Evolutionary conservation across 2,888 invertebrate genomes (phyloP).

Genomic region (Gymnoscelis rufifasciata): DNA sequence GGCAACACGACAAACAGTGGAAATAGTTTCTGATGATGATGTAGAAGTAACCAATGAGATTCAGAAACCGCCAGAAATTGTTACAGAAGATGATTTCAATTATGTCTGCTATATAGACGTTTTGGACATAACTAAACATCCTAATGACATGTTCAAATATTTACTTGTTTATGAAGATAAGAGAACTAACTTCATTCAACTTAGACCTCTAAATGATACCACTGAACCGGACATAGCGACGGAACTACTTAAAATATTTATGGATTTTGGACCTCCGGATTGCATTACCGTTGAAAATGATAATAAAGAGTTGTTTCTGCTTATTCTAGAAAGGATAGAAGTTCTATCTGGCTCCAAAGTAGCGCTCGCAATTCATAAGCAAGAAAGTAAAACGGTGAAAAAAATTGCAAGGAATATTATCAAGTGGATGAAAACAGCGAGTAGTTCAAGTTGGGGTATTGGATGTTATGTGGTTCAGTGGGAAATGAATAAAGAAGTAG

Average conservation of each 20-base stretch:
- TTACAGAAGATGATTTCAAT: background rate
- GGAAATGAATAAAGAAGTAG: slow-evolving; percentile 15
- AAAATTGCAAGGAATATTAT: slow-evolving; percentile 8
- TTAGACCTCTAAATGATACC: slow-evolving; percentile 15
- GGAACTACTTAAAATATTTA: slow-evolving; percentile 17
- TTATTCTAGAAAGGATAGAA: slow-evolving; percentile 2
- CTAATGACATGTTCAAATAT: slow-evolving; percentile 5
- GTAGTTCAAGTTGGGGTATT: slow-evolving; percentile 15
- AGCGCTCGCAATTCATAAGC: slow-evolving; percentile 2
- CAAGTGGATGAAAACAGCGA: slow-evolving; percentile 6
- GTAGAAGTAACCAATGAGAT: no score
- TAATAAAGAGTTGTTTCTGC: background rate
- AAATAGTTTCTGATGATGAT: no score
- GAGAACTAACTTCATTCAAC: slow-evolving; percentile 15
- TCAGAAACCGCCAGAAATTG: background rate
- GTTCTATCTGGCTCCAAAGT: background rate
- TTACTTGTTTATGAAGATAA: slow-evolving; percentile 18
- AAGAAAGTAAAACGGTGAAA: background rate
- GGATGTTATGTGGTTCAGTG: slow-evolving; percentile 23
- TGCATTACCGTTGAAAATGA: slow-evolving; percentile 8
- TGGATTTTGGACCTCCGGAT: slow-evolving; percentile 20
- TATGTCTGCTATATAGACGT: slow-evolving; percentile 11
- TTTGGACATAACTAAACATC: slow-evolving; percentile 7
- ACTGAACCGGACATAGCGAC: slow-evolving; percentile 6
- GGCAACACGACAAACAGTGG: no score